A percentile compares a stretch with the other conserved stretches of the same genome.
These are phyloP conservation scores for Anoplophora glabripennis DNA, from an alignment of 1,140 invertebrate species.

Conservation along the genomic window DNA sequence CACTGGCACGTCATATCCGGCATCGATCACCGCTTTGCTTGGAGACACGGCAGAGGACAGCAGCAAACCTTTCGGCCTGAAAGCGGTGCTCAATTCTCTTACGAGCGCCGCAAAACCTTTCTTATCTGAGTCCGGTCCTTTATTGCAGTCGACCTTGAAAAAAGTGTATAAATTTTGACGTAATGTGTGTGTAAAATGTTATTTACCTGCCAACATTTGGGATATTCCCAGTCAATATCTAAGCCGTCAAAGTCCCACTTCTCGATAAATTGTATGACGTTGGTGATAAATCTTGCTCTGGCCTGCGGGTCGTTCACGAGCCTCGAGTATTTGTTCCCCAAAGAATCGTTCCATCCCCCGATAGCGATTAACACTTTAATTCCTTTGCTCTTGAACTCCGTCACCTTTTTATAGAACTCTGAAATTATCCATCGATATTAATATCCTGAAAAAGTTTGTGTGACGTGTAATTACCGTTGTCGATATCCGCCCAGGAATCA, in stretches of 20 bases:
- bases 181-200: not conserved
- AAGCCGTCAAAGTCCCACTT: conserved; percentile 68
- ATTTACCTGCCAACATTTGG: conserved; percentile 64
- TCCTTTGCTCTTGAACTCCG: conserved; percentile 56
- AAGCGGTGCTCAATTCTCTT: conserved; percentile 67
- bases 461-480: conserved; percentile 55
- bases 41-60: conserved; percentile 82
- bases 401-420: conserved; percentile 64
- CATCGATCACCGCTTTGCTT: conserved; percentile 75
- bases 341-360: conserved; percentile 71
- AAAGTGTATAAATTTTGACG: not conserved
- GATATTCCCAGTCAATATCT: conserved; percentile 73
- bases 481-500: conserved; percentile 65
- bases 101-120: conserved; percentile 68
- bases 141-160: conserved; percentile 28
- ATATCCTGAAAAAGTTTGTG: not conserved
- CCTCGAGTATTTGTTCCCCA: conserved; percentile 61
- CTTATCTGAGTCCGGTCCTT: conserved; percentile 46
- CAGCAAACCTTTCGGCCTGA: conserved; percentile 66
- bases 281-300: conserved; percentile 58
- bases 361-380: conserved; percentile 67
- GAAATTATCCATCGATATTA: conserved; percentile 12
- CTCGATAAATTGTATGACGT: conserved; percentile 60
- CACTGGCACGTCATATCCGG: conserved; percentile 73
- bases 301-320: conserved; percentile 56